These are phyloP conservation scores for Rugalucina vietnamica DNA, from an alignment of 2,888 invertebrate genomes.

Conservation along the genomic window DNA sequence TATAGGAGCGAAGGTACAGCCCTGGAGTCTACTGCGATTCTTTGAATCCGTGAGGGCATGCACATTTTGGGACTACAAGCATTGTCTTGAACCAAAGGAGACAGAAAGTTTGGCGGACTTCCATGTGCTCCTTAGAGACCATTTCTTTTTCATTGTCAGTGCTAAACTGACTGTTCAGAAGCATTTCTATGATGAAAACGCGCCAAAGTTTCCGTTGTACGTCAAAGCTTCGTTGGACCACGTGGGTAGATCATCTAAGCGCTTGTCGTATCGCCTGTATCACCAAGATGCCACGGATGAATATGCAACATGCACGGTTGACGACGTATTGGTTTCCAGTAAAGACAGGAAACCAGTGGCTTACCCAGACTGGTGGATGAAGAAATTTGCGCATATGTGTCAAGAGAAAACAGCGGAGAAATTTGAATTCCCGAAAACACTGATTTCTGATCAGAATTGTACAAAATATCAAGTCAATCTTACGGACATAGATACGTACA, in stretches of 20 bases:
- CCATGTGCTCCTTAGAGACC: constrained; percentile 21
- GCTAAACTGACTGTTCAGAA: constrained; percentile 31
- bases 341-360: constrained; percentile 22
- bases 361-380: constrained; percentile 53
- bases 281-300: constrained; percentile 11
- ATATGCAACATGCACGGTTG: constrained; percentile 32
- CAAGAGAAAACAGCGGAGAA: neutral
- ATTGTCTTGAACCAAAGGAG: neutral
- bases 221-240: constrained; percentile 34
- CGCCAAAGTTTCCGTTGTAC: constrained; percentile 44
- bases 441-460: neutral
- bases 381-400: constrained; percentile 32
- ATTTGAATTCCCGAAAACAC: neutral
- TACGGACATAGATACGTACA: constrained; percentile 33
- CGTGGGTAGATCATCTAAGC: constrained; percentile 42
- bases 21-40: constrained; percentile 35
- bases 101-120: constrained; percentile 33
- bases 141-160: constrained; percentile 34
- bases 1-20: constrained; percentile 34
- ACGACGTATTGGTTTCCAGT: constrained; percentile 46
- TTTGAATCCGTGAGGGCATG: constrained; percentile 35
- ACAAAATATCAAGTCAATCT: neutral
- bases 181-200: constrained; percentile 22
- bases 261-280: constrained; percentile 23
- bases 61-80: constrained; percentile 17